These are phyloP conservation scores for Selene dorsalis DNA, from an alignment of 2,797 vertebrate genomes.

Conservation along the genomic window DNA sequence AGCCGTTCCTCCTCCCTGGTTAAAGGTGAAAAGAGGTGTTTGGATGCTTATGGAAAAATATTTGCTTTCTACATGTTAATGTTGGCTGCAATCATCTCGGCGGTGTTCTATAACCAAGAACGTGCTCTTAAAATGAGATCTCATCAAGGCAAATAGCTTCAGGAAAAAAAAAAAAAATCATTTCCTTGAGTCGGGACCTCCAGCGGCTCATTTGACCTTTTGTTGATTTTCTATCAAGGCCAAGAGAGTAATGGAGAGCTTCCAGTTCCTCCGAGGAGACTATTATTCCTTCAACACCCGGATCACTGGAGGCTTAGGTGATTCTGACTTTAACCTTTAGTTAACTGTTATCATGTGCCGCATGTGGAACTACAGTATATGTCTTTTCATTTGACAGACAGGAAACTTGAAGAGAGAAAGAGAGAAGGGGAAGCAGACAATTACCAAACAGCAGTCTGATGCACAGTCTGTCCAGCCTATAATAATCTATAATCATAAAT, in stretches of 20 bases:
- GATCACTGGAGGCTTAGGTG: background rate
- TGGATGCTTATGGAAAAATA: background rate
- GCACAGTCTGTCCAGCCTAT: background rate
- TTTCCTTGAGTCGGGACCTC: conserved; percentile 15
- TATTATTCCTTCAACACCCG: background rate
- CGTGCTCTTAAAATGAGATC: conserved; percentile 4
- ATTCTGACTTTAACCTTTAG: conserved; percentile 24
- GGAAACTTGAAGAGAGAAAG: background rate
- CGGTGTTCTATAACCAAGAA: background rate
- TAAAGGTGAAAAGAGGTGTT: conserved; percentile 1
- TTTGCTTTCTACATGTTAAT: background rate
- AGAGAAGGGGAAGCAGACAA: background rate
- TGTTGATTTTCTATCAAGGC: conserved; percentile 49
- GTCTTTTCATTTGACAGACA: background rate
- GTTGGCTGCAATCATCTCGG: background rate
- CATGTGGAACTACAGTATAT: background rate
- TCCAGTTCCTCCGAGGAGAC: conserved; percentile 3
- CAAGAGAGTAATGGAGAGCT: conserved; percentile 28
- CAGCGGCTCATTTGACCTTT: conserved; percentile 29
- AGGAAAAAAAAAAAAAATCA: conserved; percentile 4
- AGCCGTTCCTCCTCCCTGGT: background rate
- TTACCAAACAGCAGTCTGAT: background rate
- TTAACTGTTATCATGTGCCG: background rate
- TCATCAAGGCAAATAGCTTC: conserved; percentile 29
- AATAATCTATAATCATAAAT: background rate